Base-by-base conservation (phyloP, 1,140 invertebrate species). In the Drosophila azteca region DNA sequence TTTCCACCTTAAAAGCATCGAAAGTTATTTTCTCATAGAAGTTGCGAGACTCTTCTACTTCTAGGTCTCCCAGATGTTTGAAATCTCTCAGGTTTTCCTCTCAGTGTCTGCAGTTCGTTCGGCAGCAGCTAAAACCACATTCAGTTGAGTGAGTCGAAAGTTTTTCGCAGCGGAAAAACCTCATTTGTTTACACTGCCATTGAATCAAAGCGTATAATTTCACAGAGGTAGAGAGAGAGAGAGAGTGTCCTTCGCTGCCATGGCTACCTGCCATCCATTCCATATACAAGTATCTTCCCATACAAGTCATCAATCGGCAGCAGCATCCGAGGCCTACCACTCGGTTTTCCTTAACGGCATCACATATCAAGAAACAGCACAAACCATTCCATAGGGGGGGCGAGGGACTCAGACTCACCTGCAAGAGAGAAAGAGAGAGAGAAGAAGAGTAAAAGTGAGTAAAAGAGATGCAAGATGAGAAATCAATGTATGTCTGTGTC, bases 201-300 rank as follows among this genome's bases (percentile, higher is more conserved):
- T 69, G 66, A 69, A 69, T 69, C 66, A 69, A 69, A 43, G 66
- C 51, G 64, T 69, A 58, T 65, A 69, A 57, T 69, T 69, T 82
- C 52, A 85, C 48, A 82, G 84, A 15, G 31, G 48, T n/a, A 46
- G 17, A 57, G 8, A 64, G 26, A 61, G 41, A 57, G 39, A 60
- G 24, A 53, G 31, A 64, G 11, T 4, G 13, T 39, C 35, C 3
- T 39, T 39, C 35, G 35, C 11, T 13, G 11, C 35, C 35, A 39
- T 39, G 5, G 35, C 35, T 39, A 13, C 11, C 35, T 39, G 35
- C 11, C 35, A 39, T 3, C 11, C 35, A 39, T 3, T 1, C 11
- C 35, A 13, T 3, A 13, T 9, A 3, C 35, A 11, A 39, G 35
- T 5, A 4, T 39, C 3, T 13, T 39, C 35, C 35, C 3, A 11